Percentiles rank a stretch among this genome's conserved stretches.
Conservation (phyloP, 1,140 invertebrate genomes). For the Steinernema khuongi region DNA sequence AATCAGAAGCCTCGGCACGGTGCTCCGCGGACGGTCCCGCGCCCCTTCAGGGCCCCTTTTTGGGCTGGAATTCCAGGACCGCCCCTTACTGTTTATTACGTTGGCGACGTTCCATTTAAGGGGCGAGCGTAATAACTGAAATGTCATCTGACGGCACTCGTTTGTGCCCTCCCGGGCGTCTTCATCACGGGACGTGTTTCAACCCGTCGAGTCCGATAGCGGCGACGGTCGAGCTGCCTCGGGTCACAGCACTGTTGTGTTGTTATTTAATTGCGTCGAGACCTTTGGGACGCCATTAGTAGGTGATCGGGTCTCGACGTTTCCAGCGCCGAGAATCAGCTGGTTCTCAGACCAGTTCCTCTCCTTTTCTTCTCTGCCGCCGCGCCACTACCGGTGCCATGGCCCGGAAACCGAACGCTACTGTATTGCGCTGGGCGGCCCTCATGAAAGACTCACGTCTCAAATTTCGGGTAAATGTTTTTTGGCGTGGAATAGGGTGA, state of each 20-base stretch:
- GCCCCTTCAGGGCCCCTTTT: not conserved
- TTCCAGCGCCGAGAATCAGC: not conserved
- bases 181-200: not conserved
- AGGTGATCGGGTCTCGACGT: not conserved
- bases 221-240: not conserved
- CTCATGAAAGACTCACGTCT: not conserved
- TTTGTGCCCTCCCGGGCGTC: not conserved
- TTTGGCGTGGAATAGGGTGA: not conserved
- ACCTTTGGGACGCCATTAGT: not conserved
- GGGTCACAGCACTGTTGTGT: not conserved
- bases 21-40: not conserved
- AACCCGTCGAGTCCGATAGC: not conserved
- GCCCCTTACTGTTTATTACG: not conserved
- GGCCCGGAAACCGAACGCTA: not conserved
- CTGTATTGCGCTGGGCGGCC: not conserved
- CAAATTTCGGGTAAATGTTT: not conserved
- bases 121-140: not conserved
- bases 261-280: not conserved
- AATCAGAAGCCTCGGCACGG: not conserved
- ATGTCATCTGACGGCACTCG: slow-evolving; percentile 11
- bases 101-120: not conserved
- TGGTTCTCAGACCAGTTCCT: not conserved
- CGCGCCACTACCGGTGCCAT: not conserved
- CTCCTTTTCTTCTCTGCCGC: not conserved
- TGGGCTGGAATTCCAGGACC: not conserved